Base-by-base conservation (phyloP, 2,888 invertebrate species). In the Scotopteryx bipunctaria region DNA sequence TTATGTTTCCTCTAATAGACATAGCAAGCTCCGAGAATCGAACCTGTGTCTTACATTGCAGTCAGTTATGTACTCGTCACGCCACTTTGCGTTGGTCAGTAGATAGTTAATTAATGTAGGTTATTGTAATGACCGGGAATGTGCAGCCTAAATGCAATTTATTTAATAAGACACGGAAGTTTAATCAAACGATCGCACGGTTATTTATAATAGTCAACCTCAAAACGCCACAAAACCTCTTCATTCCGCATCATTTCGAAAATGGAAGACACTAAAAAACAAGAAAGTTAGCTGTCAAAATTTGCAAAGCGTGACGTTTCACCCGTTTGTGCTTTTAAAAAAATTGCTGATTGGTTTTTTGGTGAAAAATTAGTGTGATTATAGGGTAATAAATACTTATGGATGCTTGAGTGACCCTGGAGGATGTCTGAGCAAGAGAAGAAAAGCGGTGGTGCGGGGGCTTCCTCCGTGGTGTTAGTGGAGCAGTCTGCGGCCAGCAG, bases 371-470 rank as follows among this genome's bases (percentile, higher is more conserved):
- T 76, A 66, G 69, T 68, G 69, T 73, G 65, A 67, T 69, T 73
- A 69, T 64, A 59, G 54, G 63, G 57, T 62, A 67, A 56, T 61
- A 66, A 64, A 51, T 62, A 74, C 79, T 67, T 75, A 83, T 86
- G 81, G 79, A 77, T 81, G 73, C 57, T 77, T 76, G 62, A 73
- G 63, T 67, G 64, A 60, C 64, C 43, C 56, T 72, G 61, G 63
- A 83, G 56, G 59, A 88, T 88, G 88, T 79, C 88, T 45, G 84
- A 87, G 41, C 74, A 80, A 73, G 86, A 86, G 59, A 78, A 78
- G 59, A 76, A 71, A 49, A 73, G 72, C 56, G 70, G 70, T 9
- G 59, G 57, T 13, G 55, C 68, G 27, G 68, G 59, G 14, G 68
- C 60, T 23, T 64, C 78, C 4, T 54, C 76, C 1, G 57, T 80